These are phyloP conservation scores for Cathartes aura DNA, from an alignment of 2,113 vertebrate species.

Conservation along the genomic window DNA sequence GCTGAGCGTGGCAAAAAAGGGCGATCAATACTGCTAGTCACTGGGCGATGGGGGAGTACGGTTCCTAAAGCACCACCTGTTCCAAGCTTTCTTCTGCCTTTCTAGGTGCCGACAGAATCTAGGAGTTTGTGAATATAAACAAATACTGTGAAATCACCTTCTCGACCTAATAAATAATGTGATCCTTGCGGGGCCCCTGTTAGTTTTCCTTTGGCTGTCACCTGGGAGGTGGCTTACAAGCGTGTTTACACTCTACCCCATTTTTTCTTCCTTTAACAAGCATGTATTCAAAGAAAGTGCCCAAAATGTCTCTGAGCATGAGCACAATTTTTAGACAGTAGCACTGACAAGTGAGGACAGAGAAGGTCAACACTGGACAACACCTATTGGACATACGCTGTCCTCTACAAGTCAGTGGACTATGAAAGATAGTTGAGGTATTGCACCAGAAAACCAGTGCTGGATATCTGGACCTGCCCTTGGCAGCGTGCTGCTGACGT, in stretches of 20 bases:
- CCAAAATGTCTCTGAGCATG: background rate
- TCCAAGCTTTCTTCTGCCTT: background rate
- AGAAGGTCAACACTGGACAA: background rate
- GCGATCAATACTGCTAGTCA: background rate
- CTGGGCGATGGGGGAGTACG: background rate
- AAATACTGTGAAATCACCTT: background rate
- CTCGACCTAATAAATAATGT: background rate
- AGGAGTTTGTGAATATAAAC: background rate
- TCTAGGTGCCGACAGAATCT: background rate
- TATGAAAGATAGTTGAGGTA: background rate
- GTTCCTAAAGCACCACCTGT: background rate
- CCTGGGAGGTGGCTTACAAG: background rate
- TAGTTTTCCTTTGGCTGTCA: background rate
- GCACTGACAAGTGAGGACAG: background rate
- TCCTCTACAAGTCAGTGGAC: background rate
- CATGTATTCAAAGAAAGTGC: background rate
- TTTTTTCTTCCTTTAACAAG: background rate
- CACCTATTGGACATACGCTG: background rate
- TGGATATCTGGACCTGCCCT: background rate
- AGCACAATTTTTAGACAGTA: background rate
- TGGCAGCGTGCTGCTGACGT: background rate
- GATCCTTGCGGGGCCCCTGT: background rate
- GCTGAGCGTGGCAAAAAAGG: background rate
- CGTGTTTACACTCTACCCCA: background rate
- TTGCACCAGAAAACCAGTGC: rapidly evolving